A percentile compares a stretch with the other conserved stretches of the same genome.
Evolutionary conservation across 2,113 vertebrate genomes (phyloP).

Genomic region (Condylura cristata): DNA sequence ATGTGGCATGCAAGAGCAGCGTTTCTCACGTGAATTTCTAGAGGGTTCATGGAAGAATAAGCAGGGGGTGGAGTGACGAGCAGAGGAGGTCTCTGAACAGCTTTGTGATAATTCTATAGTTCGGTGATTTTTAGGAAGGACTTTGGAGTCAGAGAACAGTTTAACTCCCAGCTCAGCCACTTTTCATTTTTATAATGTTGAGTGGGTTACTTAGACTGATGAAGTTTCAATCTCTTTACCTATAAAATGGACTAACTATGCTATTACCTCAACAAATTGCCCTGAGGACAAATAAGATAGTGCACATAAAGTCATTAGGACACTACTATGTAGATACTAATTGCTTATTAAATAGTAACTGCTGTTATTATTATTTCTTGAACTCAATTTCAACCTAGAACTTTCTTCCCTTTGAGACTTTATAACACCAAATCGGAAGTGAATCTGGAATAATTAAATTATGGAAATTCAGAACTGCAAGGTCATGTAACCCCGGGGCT

Average conservation of each 20-base stretch:
- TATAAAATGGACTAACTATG: not conserved
- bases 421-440: not conserved
- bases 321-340: not conserved
- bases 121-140: not conserved
- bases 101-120: not conserved
- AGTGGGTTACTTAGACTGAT: not conserved
- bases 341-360: not conserved
- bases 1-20: constrained; percentile 26
- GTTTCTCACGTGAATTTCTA: constrained; percentile 64
- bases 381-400: not conserved
- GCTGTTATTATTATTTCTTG: not conserved
- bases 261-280: not conserved
- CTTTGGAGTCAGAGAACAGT: not conserved
- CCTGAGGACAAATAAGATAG: not conserved
- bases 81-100: not conserved
- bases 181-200: not conserved
- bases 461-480: not conserved
- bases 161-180: not conserved
- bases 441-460: not conserved
- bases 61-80: not conserved
- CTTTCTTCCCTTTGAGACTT: not conserved
- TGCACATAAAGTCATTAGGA: not conserved
- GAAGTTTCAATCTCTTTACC: not conserved
- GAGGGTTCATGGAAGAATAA: constrained; percentile 4
- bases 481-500: not conserved